Evolutionary conservation across 2,113 vertebrate genomes (phyloP).

Genomic region (Oreotrochilus melanogaster): DNA sequence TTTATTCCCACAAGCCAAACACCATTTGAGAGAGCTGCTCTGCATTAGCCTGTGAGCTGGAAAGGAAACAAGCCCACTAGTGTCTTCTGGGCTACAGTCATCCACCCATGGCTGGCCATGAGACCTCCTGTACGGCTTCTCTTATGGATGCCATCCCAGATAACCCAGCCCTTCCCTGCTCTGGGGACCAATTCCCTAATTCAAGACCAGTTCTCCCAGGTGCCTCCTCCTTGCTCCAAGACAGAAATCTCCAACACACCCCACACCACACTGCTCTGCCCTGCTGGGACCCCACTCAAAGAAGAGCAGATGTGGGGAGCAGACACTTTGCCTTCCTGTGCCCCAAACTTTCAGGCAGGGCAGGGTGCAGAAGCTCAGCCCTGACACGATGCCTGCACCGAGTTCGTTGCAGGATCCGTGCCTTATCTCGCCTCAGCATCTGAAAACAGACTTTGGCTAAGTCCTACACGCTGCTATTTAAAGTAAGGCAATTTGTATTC

Average conservation of each 20-base stretch:
- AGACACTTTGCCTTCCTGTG: fast-evolving
- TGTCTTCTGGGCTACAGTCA: not conserved
- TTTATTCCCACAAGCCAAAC: not conserved
- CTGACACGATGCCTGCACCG: not conserved
- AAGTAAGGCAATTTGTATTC: slow-evolving; percentile 75
- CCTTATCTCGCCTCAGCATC: slow-evolving; percentile 55
- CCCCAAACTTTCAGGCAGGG: not conserved
- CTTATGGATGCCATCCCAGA: not conserved
- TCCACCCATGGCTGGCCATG: not conserved
- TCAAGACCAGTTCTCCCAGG: not conserved
- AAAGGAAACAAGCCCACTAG: not conserved
- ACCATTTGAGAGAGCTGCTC: not conserved
- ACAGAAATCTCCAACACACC: not conserved
- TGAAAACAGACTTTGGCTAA: slow-evolving; percentile 72
- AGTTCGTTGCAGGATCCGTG: slow-evolving; percentile 13
- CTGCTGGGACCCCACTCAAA: not conserved
- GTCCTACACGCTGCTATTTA: slow-evolving; percentile 71
- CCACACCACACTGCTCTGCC: not conserved
- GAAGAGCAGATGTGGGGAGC: not conserved
- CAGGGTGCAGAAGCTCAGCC: not conserved
- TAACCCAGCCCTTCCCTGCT: not conserved
- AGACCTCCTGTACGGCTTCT: not conserved
- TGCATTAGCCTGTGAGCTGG: not conserved
- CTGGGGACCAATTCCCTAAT: not conserved
- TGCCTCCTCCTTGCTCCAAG: not conserved